Percentiles rank a stretch among this genome's conserved stretches.
These are phyloP conservation scores for Romanogobio albipinnatus DNA, from an alignment of 2,113 vertebrate genomes.

Conservation along the genomic window DNA sequence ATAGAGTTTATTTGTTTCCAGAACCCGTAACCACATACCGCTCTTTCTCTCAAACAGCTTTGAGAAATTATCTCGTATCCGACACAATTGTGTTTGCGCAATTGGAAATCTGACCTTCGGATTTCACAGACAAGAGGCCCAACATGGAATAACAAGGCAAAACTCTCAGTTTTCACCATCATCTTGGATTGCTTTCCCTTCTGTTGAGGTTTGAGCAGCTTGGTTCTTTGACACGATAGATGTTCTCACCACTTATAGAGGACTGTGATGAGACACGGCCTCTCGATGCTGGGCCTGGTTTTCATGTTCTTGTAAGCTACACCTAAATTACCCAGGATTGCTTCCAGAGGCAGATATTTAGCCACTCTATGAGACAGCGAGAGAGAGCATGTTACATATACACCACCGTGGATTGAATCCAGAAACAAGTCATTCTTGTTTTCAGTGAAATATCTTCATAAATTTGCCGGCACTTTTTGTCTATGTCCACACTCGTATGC, in stretches of 20 bases:
- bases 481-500: slow-evolving; percentile 12
- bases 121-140: slow-evolving; percentile 27
- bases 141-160: neutral
- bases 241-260: slow-evolving; percentile 49
- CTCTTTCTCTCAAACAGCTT: neutral
- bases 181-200: slow-evolving; percentile 2
- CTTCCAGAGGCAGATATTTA: slow-evolving; percentile 55
- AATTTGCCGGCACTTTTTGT: slow-evolving; percentile 33
- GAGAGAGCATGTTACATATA: slow-evolving; percentile 25
- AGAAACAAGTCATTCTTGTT: slow-evolving; percentile 23
- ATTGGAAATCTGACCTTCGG: slow-evolving; percentile 13
- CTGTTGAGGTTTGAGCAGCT: slow-evolving; percentile 23
- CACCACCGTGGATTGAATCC: slow-evolving; percentile 25
- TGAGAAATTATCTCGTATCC: neutral
- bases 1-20: neutral
- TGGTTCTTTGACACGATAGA: slow-evolving; percentile 48
- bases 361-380: neutral
- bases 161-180: slow-evolving; percentile 11
- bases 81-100: neutral
- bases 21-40: neutral
- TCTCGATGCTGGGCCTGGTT: slow-evolving; percentile 40
- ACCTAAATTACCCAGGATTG: slow-evolving; percentile 60
- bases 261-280: slow-evolving; percentile 42
- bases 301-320: slow-evolving; percentile 55
- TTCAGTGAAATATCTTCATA: slow-evolving; percentile 16